Percentiles rank a stretch among this genome's conserved stretches.
phyloP scores from a whole-genome alignment of 2,797 vertebrate species.

The Yasuhikotakia modesta region DNA sequence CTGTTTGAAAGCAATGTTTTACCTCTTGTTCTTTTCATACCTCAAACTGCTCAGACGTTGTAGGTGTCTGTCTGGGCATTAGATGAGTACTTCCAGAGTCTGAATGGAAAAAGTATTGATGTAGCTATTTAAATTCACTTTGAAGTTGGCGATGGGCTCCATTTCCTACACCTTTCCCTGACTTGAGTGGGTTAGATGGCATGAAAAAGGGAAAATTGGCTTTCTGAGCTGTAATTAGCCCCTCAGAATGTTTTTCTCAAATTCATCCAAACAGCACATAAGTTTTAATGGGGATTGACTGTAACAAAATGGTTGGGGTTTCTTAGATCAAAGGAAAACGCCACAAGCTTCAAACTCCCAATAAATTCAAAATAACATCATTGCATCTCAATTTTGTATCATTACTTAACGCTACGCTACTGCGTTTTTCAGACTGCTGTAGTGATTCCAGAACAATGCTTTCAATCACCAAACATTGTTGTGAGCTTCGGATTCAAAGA shows the following conservation, averaged over 20 bases:
- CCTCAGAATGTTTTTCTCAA: neutral
- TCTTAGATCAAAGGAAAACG: neutral
- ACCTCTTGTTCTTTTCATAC: neutral
- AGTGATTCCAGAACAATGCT: slow-evolving; percentile 4
- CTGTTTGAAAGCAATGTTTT: slow-evolving; percentile 2
- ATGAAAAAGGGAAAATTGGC: slow-evolving; percentile 25
- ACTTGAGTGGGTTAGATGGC: slow-evolving; percentile 10
- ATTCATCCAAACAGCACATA: slow-evolving; percentile 5
- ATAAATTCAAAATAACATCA: neutral
- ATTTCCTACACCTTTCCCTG: slow-evolving; percentile 26
- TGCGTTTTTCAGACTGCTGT: neutral
- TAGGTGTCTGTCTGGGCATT: neutral
- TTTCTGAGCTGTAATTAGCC: slow-evolving; percentile 1
- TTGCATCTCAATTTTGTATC: neutral
- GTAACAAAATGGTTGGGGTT: slow-evolving; percentile 20
- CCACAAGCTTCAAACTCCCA: neutral
- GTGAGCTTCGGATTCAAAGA: slow-evolving; percentile 25
- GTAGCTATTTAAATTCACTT: slow-evolving; percentile 42
- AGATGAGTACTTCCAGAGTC: neutral
- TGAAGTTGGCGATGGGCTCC: slow-evolving; percentile 31
- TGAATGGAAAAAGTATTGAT: slow-evolving; percentile 37
- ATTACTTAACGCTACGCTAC: neutral
- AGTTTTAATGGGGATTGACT: slow-evolving; percentile 11
- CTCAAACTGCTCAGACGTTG: slow-evolving; percentile 1
- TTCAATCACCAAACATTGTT: slow-evolving; percentile 27